Conservation (phyloP, 2,888 invertebrate species). For the Dynastes hyllus region DNA sequence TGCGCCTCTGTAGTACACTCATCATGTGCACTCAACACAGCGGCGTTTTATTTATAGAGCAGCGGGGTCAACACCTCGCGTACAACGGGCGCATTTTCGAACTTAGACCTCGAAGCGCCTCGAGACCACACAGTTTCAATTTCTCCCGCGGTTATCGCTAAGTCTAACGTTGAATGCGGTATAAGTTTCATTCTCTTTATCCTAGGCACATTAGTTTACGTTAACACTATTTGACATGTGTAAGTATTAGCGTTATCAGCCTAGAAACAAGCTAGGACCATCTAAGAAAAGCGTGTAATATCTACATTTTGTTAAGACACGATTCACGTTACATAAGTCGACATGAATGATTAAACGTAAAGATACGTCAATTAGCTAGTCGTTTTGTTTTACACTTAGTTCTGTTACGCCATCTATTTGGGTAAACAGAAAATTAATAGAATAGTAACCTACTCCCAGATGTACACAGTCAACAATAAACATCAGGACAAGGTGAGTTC, state of each 20-base stretch:
- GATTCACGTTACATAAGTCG: slow-evolving; percentile 7
- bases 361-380: neutral
- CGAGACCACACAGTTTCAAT: slow-evolving; percentile 44
- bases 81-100: slow-evolving; percentile 47
- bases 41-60: slow-evolving; percentile 44
- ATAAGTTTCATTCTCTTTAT: slow-evolving; percentile 1
- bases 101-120: slow-evolving; percentile 37
- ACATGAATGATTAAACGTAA: neutral
- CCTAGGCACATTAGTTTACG: slow-evolving; percentile 20
- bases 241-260: neutral
- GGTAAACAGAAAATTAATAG: too few species aligned
- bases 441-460: too few species aligned
- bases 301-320: neutral
- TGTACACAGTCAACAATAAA: too few species aligned
- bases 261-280: neutral
- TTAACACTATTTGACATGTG: slow-evolving; percentile 32
- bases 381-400: neutral
- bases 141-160: slow-evolving; percentile 27
- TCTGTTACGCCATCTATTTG: too few species aligned
- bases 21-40: slow-evolving; percentile 39
- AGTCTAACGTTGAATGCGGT: slow-evolving; percentile 28
- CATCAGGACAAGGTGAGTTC: too few species aligned
- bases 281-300: neutral
- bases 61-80: slow-evolving; percentile 42
- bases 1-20: slow-evolving; percentile 39